A percentile compares a stretch with the other conserved stretches of the same genome.
These are phyloP conservation scores for Chlamydotis undulata DNA, from an alignment of 2,113 vertebrate genomes.

Conservation along the genomic window DNA sequence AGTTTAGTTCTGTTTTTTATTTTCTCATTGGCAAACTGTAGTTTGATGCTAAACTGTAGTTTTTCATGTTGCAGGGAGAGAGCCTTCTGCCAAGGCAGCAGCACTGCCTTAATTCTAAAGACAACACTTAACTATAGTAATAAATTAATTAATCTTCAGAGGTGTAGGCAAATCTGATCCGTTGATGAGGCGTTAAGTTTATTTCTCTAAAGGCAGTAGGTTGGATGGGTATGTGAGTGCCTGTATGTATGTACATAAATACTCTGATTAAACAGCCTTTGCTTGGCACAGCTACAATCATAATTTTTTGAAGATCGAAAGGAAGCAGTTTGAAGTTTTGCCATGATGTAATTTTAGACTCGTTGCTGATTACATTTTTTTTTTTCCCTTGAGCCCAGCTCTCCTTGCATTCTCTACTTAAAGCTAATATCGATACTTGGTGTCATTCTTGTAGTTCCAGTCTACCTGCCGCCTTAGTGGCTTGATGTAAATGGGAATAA, in stretches of 20 bases:
- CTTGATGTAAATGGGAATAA: background rate
- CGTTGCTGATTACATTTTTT: background rate
- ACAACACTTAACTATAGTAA: slow-evolving; percentile 25
- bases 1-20: background rate
- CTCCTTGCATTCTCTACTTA: background rate
- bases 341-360: background rate
- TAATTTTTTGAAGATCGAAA: background rate
- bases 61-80: background rate
- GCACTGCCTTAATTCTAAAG: slow-evolving; percentile 2
- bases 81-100: background rate
- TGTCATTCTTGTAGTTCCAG: background rate
- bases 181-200: background rate
- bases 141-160: slow-evolving; percentile 41
- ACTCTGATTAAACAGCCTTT: background rate
- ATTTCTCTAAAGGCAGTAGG: background rate
- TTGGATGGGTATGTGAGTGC: background rate
- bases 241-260: background rate
- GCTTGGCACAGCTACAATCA: background rate
- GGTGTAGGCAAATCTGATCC: slow-evolving; percentile 3
- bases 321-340: background rate
- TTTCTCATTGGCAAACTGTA: background rate
- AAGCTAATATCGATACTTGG: background rate
- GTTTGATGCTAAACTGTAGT: background rate
- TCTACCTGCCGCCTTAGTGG: background rate
- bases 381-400: background rate